Evolutionary conservation across 64 coral and sea anemone genomes (phyloP).

Genomic region (Dendronephthya gigantea): DNA sequence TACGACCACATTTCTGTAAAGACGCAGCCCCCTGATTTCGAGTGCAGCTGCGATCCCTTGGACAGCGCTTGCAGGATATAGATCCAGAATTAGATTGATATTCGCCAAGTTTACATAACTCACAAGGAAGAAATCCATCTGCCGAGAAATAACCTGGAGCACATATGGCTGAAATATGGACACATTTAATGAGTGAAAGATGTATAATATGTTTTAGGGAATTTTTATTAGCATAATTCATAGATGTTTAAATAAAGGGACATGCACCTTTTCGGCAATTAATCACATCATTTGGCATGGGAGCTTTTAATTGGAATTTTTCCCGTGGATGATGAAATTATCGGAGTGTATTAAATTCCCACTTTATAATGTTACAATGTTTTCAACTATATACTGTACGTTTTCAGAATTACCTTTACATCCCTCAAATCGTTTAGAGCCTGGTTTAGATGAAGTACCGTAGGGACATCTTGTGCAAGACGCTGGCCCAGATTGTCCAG

Average conservation of each 20-base stretch:
- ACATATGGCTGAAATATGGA: background rate
- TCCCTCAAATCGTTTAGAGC: background rate
- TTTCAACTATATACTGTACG: no score
- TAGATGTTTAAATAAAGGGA: no score
- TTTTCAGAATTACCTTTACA: background rate
- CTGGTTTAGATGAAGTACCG: background rate
- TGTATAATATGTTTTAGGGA: no score
- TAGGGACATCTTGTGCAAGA: background rate
- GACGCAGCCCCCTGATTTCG: background rate
- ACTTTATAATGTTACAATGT: no score
- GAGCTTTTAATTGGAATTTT: no score
- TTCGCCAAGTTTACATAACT: background rate
- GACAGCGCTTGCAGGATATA: background rate
- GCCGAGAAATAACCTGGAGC: background rate
- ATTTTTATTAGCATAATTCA: no score
- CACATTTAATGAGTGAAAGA: no score
- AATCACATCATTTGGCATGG: no score
- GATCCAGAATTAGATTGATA: background rate
- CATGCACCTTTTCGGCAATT: no score
- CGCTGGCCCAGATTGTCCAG: background rate
- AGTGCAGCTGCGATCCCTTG: background rate
- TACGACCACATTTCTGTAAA: background rate
- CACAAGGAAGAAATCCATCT: background rate
- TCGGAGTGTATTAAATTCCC: no score
- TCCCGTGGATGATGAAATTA: no score